phyloP scores from a whole-genome alignment of 2,888 invertebrate species.

The Cremastinae sp. region DNA sequence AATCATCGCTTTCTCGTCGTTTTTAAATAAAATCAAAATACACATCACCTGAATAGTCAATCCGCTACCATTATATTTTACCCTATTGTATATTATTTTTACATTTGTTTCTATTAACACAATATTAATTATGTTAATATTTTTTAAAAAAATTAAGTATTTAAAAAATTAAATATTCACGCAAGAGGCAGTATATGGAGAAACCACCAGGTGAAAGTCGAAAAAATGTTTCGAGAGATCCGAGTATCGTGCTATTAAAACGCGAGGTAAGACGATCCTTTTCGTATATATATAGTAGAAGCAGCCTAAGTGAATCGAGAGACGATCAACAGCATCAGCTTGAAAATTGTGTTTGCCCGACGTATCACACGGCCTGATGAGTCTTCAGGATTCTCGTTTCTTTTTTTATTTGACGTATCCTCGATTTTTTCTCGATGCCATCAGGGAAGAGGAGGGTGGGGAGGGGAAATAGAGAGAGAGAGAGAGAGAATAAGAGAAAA shows the following conservation, averaged over 20 bases:
- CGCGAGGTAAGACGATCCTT: constrained; percentile 46
- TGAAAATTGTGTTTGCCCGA: constrained; percentile 65
- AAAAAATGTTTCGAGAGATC: background rate
- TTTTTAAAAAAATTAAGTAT: too few relatives aligned
- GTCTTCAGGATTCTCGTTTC: constrained; percentile 63
- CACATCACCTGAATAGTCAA: background rate
- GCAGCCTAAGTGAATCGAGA: constrained; percentile 27
- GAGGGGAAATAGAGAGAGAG: constrained; percentile 5
- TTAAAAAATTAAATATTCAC: background rate
- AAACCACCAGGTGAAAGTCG: constrained; percentile 12
- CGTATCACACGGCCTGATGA: constrained; percentile 72
- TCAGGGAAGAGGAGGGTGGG: constrained; percentile 22
- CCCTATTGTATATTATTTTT: too few relatives aligned
- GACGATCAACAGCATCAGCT: constrained; percentile 43
- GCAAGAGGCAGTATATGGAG: background rate
- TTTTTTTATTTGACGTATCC: constrained; percentile 24
- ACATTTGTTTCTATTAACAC: too few relatives aligned
- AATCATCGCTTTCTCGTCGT: background rate
- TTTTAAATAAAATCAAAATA: background rate
- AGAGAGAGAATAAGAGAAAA: background rate
- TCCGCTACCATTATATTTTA: too few relatives aligned
- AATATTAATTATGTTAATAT: too few relatives aligned
- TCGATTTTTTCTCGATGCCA: constrained; percentile 30
- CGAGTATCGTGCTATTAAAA: constrained; percentile 20
- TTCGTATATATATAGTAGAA: constrained; percentile 1